phyloP scores from a whole-genome alignment of 2,888 invertebrate genomes.

The Malthinus flaveolus region DNA sequence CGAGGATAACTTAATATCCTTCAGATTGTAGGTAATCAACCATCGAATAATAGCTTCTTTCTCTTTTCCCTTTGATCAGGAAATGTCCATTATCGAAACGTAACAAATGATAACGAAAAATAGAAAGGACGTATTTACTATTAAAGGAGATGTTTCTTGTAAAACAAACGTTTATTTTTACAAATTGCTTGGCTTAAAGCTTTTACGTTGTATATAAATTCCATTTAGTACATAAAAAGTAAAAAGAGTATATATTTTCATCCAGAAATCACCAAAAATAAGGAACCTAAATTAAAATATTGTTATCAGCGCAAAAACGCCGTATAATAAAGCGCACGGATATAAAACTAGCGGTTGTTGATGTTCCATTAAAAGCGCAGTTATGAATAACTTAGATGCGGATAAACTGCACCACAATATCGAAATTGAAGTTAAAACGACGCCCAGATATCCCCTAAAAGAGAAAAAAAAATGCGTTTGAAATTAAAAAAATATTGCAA shows the following conservation, averaged over 20 bases:
- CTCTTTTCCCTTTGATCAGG: conserved; percentile 38
- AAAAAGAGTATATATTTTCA: not conserved
- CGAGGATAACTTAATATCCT: conserved; percentile 41
- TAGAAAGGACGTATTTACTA: conserved; percentile 25
- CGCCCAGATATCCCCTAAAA: conserved; percentile 61
- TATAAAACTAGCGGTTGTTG: conserved; percentile 74
- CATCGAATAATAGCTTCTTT: conserved; percentile 38
- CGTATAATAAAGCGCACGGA: conserved; percentile 77
- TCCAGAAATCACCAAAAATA: not conserved
- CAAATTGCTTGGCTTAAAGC: conserved; percentile 5
- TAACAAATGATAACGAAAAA: conserved; percentile 37
- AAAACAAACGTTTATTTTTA: conserved; percentile 18
- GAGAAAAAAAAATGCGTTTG: conserved; percentile 21
- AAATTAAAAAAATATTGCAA: too few relatives aligned
- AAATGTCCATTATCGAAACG: conserved; percentile 39
- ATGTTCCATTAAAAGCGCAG: conserved; percentile 73
- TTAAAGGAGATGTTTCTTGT: conserved; percentile 28
- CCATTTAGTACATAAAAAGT: not conserved
- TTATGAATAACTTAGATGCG: conserved; percentile 77
- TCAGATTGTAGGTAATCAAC: conserved; percentile 41
- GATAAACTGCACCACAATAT: conserved; percentile 76
- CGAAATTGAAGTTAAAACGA: conserved; percentile 59
- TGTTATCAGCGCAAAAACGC: conserved; percentile 76
- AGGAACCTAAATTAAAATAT: conserved; percentile 61
- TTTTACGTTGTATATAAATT: not conserved